phyloP scores from a whole-genome alignment of 2,113 vertebrate genomes.

The Amphiprion ocellaris region DNA sequence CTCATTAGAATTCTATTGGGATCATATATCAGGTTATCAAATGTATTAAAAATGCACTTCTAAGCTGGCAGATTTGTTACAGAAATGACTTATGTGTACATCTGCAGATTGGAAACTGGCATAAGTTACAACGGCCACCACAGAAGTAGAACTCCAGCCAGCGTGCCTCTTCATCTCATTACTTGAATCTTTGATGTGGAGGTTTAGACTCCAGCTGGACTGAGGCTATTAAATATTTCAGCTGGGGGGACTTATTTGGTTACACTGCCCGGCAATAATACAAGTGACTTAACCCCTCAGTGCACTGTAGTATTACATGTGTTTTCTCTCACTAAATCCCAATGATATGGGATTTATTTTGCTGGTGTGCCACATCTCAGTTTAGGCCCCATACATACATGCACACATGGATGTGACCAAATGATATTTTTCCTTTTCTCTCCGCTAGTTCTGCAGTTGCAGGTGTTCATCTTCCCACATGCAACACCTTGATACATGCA shows the following conservation, averaged over 20 bases:
- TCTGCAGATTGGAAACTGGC: conserved; percentile 5
- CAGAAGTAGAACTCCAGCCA: background rate
- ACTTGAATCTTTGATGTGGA: conserved; percentile 39
- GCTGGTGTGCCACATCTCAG: background rate
- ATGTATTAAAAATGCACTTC: background rate
- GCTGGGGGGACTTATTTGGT: conserved; percentile 37
- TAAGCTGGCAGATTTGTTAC: background rate
- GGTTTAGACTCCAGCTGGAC: conserved; percentile 31
- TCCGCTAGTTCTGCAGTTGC: no score
- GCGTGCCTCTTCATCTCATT: conserved; percentile 13
- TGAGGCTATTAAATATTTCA: conserved; percentile 70
- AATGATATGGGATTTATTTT: conserved; percentile 25
- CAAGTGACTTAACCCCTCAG: conserved; percentile 14
- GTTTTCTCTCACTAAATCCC: background rate
- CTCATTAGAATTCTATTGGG: conserved; percentile 10
- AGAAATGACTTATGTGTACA: conserved; percentile 9
- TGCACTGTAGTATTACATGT: conserved; percentile 19
- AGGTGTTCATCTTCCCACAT: no score
- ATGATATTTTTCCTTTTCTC: conserved; percentile 14
- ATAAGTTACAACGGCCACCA: background rate
- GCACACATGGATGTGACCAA: background rate
- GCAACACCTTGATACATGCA: no score
- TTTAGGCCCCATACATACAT: conserved; percentile 6
- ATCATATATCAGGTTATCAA: background rate
- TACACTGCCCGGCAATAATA: conserved; percentile 16